Percentiles rank a stretch among this genome's conserved stretches.
These are phyloP conservation scores for Microcebus jonahi DNA, from an alignment of 2,113 vertebrate genomes.

Conservation along the genomic window DNA sequence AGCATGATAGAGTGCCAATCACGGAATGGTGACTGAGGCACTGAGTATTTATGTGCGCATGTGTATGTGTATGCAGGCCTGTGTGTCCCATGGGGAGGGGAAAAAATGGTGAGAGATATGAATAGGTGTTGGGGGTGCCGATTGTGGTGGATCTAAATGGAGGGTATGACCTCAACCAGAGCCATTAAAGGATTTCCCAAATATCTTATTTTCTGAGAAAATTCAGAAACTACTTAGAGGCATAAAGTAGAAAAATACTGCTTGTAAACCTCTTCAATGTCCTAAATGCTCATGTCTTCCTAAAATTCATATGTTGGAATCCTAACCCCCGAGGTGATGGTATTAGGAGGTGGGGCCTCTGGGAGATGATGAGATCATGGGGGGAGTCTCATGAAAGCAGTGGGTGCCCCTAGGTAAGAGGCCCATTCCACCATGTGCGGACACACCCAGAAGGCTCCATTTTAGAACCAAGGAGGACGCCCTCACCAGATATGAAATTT, in stretches of 20 bases:
- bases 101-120: rapidly evolving
- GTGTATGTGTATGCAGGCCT: too few species aligned
- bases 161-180: background rate
- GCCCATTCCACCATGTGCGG: background rate
- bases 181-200: background rate
- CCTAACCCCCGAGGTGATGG: background rate
- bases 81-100: background rate
- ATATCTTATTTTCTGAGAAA: background rate
- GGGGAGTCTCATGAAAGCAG: background rate
- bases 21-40: too few species aligned
- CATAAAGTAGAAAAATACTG: background rate
- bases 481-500: background rate
- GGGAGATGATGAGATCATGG: background rate
- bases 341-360: background rate
- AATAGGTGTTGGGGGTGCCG: rapidly evolving
- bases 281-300: background rate
- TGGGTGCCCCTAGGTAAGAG: background rate
- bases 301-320: background rate
- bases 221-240: background rate
- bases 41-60: rapidly evolving
- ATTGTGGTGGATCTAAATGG: rapidly evolving
- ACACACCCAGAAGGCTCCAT: background rate
- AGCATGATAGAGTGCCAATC: background rate
- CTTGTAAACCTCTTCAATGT: background rate
- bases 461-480: background rate